Conservation (phyloP, 2,113 vertebrate genomes). For the Psittacus erithacus region DNA sequence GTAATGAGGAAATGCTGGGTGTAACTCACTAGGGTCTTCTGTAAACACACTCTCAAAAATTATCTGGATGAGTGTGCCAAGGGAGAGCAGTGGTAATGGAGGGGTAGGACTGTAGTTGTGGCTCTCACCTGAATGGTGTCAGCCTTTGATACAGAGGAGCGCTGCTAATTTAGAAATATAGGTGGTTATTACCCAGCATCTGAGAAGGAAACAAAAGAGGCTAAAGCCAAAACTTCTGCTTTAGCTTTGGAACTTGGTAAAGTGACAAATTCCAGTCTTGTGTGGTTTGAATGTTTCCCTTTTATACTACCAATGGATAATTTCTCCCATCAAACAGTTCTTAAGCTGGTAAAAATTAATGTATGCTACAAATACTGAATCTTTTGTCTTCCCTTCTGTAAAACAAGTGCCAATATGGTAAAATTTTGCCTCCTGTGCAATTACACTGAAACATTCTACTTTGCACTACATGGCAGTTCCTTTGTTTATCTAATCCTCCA, state of each 20-base stretch:
- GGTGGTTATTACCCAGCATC: neutral
- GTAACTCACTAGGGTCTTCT: neutral
- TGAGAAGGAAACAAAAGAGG: neutral
- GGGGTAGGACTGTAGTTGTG: neutral
- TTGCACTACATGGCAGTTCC: neutral
- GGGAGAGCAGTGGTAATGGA: neutral
- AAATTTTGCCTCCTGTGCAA: neutral
- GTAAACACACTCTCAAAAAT: fast-evolving
- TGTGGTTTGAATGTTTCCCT: neutral
- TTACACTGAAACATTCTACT: neutral
- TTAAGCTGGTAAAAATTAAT: neutral
- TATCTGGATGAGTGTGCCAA: neutral
- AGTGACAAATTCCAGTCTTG: neutral
- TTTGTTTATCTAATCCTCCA: neutral
- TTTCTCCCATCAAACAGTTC: neutral
- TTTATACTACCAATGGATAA: neutral
- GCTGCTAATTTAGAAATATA: neutral
- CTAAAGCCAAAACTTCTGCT: neutral
- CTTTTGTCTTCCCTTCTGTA: neutral
- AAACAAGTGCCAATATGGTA: neutral
- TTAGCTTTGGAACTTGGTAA: neutral
- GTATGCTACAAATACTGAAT: neutral
- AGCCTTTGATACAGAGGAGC: neutral
- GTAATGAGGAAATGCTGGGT: neutral
- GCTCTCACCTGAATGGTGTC: neutral